Base-by-base conservation (phyloP, 2,888 invertebrate genomes). In the Proisotoma minuta region DNA sequence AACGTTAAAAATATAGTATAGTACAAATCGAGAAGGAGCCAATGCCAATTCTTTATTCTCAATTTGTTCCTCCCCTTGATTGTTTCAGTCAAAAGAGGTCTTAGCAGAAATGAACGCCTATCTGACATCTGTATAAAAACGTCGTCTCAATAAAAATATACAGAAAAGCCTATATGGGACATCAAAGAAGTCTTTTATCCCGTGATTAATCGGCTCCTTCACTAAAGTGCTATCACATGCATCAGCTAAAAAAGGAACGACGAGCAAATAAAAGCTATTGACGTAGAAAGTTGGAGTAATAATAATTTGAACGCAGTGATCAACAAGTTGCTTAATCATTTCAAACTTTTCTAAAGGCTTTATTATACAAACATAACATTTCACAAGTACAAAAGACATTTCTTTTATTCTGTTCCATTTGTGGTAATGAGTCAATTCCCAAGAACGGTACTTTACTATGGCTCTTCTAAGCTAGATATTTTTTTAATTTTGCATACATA, bases 241-340 rank as follows among this genome's bases (percentile, higher is more conserved):
- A n/a, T n/a, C n/a, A n/a, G n/a, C n/a, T n/a, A n/a, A n/a, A n/a
- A n/a, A 43, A n/a, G 20, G 43, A 43, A 15, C 15, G 43, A 43
- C 18, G 34, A 34, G 34, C 34, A 34, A 10, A 15, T 34, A 15
- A 43, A 43, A 20, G 15, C 15, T 43, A 20, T 15, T 43, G 18
- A 43, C 43, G 43, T 18, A n/a, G 43, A 43, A 43, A 43, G 43
- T 43, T 43, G 43, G 43, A 43, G 34, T 8, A 15, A 10, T 34
- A 10, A 15, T 20, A 20, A 43, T 15, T 5, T 34, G 34, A 34
- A 18, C 10, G 10, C 23, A 4, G 49, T 12, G 23, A 23, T 49
- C 18, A 24, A 49, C 23, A 49, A 49, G 49, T 22, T 49, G 49
- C 49, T 49, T 23, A 49, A 49, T 49, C 49, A 49, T 49, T 49